Conservation (phyloP, 2,888 invertebrate genomes). For the Latrodectus hesperus region DNA sequence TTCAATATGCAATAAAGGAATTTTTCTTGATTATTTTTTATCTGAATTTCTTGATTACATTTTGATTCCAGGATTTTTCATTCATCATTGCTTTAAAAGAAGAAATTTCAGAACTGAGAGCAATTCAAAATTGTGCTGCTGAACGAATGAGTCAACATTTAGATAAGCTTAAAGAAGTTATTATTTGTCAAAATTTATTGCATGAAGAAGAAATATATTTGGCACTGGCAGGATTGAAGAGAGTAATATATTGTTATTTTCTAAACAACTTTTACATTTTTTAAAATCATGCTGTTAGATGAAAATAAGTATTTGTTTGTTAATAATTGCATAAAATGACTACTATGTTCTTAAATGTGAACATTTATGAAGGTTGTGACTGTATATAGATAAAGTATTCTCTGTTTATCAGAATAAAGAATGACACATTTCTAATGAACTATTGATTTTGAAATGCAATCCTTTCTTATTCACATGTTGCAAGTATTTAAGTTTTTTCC, state of each 20-base stretch:
- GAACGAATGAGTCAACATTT: slow-evolving; percentile 49
- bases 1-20: neutral
- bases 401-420: too few relatives aligned
- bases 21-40: neutral
- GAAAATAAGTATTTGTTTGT: neutral
- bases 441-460: too few relatives aligned
- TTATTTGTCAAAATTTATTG: slow-evolving; percentile 55
- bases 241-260: slow-evolving; percentile 26
- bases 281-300: neutral
- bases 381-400: too few relatives aligned
- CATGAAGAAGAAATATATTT: slow-evolving; percentile 70
- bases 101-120: slow-evolving; percentile 45
- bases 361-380: too few relatives aligned
- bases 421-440: too few relatives aligned
- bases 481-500: too few relatives aligned
- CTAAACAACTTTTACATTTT: neutral
- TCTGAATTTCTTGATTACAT: neutral
- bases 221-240: slow-evolving; percentile 70
- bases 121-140: slow-evolving; percentile 51
- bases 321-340: too few relatives aligned
- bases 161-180: slow-evolving; percentile 44
- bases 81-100: neutral
- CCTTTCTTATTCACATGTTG: too few relatives aligned
- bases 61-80: neutral
- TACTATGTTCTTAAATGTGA: too few relatives aligned